Conservation (phyloP, 2,113 vertebrate genomes). For the Microtus montanus region DNA sequence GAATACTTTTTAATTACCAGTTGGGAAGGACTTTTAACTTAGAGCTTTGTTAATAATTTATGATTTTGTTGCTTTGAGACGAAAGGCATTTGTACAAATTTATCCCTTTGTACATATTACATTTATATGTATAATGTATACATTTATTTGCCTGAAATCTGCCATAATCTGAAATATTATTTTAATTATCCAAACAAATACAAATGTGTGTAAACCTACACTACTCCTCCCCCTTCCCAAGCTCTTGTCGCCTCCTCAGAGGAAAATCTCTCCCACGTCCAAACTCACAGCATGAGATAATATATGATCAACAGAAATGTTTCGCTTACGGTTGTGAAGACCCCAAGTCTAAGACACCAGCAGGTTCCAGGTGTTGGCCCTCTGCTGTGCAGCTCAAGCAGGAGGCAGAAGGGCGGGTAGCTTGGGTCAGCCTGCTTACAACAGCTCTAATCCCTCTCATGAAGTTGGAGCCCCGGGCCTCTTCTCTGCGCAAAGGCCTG, state of each 20-base stretch:
- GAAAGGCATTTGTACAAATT: not conserved
- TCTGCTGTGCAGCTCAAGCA: not conserved
- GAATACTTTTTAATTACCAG: not conserved
- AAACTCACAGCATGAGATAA: not conserved
- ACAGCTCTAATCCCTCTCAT: too few species aligned
- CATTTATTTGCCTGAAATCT: constrained; percentile 8
- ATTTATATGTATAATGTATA: not conserved
- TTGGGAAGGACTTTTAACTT: not conserved
- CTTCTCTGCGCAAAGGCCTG: not conserved
- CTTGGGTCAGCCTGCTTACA: not conserved
- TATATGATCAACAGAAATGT: too few species aligned
- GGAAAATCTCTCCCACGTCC: not conserved
- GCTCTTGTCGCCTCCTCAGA: not conserved
- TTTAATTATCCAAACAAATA: not conserved
- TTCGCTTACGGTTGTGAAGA: not conserved
- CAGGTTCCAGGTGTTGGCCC: too few species aligned
- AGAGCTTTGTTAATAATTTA: not conserved
- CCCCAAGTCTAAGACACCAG: not conserved
- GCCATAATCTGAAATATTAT: not conserved
- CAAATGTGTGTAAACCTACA: not conserved
- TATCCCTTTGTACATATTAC: not conserved
- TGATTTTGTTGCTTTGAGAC: not conserved
- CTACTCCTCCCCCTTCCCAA: not conserved
- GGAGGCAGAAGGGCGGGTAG: not conserved
- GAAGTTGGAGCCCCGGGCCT: rapidly evolving